Conservation (phyloP, 1,140 invertebrate species). For the Hyphantria cunea region DNA sequence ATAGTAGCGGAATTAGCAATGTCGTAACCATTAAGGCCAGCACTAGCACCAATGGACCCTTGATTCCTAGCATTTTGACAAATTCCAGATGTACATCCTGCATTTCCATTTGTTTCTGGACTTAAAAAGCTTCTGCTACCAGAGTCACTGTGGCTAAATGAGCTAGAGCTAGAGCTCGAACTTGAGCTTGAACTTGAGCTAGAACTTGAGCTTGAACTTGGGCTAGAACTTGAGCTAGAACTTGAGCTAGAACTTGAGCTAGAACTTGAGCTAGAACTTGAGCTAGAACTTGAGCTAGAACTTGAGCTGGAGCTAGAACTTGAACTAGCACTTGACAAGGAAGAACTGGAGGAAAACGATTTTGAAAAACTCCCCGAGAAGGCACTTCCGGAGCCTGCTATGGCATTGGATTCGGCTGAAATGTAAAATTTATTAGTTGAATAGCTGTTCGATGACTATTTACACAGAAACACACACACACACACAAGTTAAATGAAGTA, state of each 20-base stretch:
- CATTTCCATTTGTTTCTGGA: conserved; percentile 32
- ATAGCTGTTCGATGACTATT: background rate
- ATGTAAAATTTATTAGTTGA: conserved; percentile 25
- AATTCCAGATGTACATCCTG: conserved; percentile 39
- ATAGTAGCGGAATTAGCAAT: conserved; percentile 38
- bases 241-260: too few relatives aligned
- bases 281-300: too few relatives aligned
- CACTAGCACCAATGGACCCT: conserved; percentile 1
- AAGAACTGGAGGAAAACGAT: conserved; percentile 64
- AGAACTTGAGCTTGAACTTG: too few relatives aligned
- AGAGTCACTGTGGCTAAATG: conserved; percentile 57
- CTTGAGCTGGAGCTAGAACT: too few relatives aligned
- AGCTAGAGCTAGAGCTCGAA: too few relatives aligned
- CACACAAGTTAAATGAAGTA: too few relatives aligned
- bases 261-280: too few relatives aligned
- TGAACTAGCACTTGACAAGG: conserved; percentile 66
- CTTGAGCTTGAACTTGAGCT: too few relatives aligned
- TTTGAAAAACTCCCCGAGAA: conserved; percentile 67
- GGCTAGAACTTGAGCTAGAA: too few relatives aligned
- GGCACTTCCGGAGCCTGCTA: conserved; percentile 37
- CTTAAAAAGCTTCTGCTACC: conserved; percentile 20
- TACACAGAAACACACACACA: too few relatives aligned
- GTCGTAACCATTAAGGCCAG: background rate
- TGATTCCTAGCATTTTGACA: conserved; percentile 31
- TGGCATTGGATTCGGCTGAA: conserved; percentile 60